Percentiles rank a stretch among this genome's conserved stretches.
phyloP scores from a whole-genome alignment of 2,888 invertebrate species.

The Ormyrus thymus region DNA sequence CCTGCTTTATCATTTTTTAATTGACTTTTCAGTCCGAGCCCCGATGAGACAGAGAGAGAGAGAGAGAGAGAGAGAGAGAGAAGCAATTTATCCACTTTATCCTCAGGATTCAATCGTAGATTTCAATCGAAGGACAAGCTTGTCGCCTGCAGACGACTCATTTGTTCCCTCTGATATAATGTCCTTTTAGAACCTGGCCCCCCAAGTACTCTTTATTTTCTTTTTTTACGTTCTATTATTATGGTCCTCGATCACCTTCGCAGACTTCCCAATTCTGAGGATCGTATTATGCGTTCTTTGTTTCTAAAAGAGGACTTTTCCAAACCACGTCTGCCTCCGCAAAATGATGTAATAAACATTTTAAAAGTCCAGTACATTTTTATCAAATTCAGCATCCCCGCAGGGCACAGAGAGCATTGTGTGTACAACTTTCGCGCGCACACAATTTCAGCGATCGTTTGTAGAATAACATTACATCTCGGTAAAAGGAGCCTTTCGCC shows the following conservation, averaged over 20 bases:
- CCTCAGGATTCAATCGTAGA: slow-evolving; percentile 63
- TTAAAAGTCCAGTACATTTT: neutral
- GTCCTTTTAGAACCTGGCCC: slow-evolving; percentile 32
- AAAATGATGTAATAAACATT: neutral
- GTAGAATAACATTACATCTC: too few relatives aligned
- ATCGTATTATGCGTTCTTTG: neutral
- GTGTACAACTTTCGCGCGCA: neutral
- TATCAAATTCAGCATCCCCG: neutral
- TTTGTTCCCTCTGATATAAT: slow-evolving; percentile 52
- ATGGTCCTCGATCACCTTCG: slow-evolving; percentile 9
- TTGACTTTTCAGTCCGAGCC: slow-evolving; percentile 33
- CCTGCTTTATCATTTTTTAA: slow-evolving; percentile 46
- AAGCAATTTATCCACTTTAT: slow-evolving; percentile 67
- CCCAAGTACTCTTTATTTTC: neutral
- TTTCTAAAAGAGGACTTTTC: neutral
- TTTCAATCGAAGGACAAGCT: slow-evolving; percentile 63
- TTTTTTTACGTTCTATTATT: slow-evolving; percentile 5
- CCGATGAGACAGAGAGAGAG: slow-evolving; percentile 54
- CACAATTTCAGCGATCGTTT: too few relatives aligned
- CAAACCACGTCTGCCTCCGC: neutral
- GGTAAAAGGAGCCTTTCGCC: too few relatives aligned
- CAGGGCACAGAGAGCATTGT: neutral
- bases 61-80: slow-evolving; percentile 16
- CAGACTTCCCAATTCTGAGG: slow-evolving; percentile 7
- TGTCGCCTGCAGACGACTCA: slow-evolving; percentile 52